phyloP scores from a whole-genome alignment of 2,888 invertebrate genomes.

The Eristalinus sepulchralis region DNA sequence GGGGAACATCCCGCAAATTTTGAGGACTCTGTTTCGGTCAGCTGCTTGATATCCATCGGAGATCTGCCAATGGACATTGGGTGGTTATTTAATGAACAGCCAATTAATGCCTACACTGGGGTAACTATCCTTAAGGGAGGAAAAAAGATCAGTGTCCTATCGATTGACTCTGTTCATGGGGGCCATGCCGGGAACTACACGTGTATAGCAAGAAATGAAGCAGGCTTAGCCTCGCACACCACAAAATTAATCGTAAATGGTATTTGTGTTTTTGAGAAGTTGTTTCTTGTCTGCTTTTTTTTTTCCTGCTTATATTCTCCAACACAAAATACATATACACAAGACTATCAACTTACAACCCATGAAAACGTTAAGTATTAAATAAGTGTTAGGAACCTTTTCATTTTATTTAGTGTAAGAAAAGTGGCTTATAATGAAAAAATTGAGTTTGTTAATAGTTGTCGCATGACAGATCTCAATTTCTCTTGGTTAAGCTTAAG shows the following conservation, averaged over 20 bases:
- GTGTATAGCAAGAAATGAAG: conserved; percentile 87
- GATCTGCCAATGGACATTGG: conserved; percentile 85
- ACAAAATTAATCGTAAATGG: conserved; percentile 88
- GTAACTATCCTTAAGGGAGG: conserved; percentile 82
- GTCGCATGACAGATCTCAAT: no score
- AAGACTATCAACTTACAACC: not conserved
- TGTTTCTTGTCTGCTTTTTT: conserved; percentile 39
- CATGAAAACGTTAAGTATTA: no score
- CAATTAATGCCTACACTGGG: conserved; percentile 79
- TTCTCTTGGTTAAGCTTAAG: no score
- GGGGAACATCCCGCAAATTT: conserved; percentile 86
- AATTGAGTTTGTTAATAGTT: no score
- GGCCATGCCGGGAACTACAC: conserved; percentile 89
- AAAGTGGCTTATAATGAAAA: no score
- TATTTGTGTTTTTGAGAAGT: conserved; percentile 63
- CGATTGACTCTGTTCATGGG: conserved; percentile 84
- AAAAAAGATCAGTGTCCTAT: conserved; percentile 84
- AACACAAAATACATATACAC: conserved; percentile 6
- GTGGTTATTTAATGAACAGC: conserved; percentile 82
- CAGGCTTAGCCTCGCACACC: conserved; percentile 86
- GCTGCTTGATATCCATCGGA: conserved; percentile 84
- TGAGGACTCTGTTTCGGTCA: conserved; percentile 84
- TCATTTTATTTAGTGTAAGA: no score
- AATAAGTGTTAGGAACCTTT: no score
- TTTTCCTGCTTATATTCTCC: conserved; percentile 19